Evolutionary conservation across 1,140 invertebrate genomes (phyloP).

Genomic region (Anoplophora glabripennis): DNA sequence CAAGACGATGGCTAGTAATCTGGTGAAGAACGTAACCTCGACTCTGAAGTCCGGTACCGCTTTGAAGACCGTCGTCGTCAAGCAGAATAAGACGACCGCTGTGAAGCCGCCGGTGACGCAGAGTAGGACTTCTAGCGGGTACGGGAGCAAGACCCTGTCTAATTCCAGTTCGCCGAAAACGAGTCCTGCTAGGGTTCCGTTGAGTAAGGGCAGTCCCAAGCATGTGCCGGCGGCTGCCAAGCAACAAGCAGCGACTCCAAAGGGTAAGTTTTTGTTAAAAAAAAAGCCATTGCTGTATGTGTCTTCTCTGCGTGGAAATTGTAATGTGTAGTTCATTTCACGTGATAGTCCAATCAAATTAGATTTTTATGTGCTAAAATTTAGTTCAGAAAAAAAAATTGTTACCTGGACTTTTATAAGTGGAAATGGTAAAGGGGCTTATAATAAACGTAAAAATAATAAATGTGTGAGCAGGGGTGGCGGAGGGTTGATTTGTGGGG

Average conservation of each 20-base stretch:
- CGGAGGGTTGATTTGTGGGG: too few species aligned
- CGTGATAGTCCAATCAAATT: too few species aligned
- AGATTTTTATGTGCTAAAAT: too few species aligned
- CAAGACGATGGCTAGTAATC: slow-evolving; percentile 36
- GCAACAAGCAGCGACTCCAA: too few species aligned
- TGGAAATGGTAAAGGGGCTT: too few species aligned
- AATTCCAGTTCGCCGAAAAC: slow-evolving; percentile 38
- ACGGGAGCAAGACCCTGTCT: slow-evolving; percentile 12
- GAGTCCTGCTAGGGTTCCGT: slow-evolving; percentile 17
- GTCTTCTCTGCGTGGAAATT: too few species aligned
- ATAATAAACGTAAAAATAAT: too few species aligned
- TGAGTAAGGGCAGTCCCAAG: slow-evolving; percentile 31
- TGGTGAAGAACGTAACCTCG: slow-evolving; percentile 40
- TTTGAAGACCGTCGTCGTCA: slow-evolving; percentile 26
- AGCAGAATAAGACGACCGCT: slow-evolving; percentile 20
- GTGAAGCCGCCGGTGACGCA: slow-evolving; percentile 24
- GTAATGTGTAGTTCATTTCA: too few species aligned
- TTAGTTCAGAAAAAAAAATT: too few species aligned
- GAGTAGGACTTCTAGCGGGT: slow-evolving; percentile 31
- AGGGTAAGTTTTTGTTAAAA: not conserved
- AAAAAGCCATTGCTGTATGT: too few species aligned
- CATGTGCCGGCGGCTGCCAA: slow-evolving; percentile 17
- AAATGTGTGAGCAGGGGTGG: too few species aligned
- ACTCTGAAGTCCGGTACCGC: slow-evolving; percentile 30
- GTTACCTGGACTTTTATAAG: too few species aligned